Evolutionary conservation across 2,113 vertebrate species (phyloP).

Genomic region (Dasyurus viverrinus): DNA sequence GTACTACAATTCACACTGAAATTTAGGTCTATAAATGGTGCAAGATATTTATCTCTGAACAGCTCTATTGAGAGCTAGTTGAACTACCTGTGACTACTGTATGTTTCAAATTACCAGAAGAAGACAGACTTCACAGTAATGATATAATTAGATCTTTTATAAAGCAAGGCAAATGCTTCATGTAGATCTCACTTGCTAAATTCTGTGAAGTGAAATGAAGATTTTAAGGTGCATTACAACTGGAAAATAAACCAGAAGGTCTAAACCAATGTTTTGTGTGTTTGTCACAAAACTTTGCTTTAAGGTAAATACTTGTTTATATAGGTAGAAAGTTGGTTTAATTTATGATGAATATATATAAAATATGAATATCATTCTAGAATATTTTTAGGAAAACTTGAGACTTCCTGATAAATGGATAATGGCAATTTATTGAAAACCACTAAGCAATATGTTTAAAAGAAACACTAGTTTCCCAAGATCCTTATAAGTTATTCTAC

Average conservation of each 20-base stretch:
- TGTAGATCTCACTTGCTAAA: constrained; percentile 78
- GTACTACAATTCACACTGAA: constrained; percentile 94
- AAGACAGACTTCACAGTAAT: constrained; percentile 76
- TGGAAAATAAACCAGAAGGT: constrained; percentile 71
- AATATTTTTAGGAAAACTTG: constrained; percentile 77
- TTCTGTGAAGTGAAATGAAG: constrained; percentile 81
- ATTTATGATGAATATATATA: constrained; percentile 74
- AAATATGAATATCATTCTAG: constrained; percentile 80
- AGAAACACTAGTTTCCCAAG: constrained; percentile 67
- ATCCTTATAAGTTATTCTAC: constrained; percentile 66
- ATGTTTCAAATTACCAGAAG: constrained; percentile 81
- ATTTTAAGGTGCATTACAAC: constrained; percentile 87
- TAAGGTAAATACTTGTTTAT: constrained; percentile 80
- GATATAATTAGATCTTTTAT: constrained; percentile 80
- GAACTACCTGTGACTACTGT: constrained; percentile 44
- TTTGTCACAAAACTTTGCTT: constrained; percentile 85
- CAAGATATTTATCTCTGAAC: constrained; percentile 85
- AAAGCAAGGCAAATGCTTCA: constrained; percentile 77
- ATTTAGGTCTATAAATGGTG: constrained; percentile 91
- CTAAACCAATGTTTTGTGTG: constrained; percentile 78
- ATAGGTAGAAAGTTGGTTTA: constrained; percentile 80
- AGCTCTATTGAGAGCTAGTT: constrained; percentile 80
- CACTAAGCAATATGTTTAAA: constrained; percentile 71
- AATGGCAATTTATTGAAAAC: constrained; percentile 81
- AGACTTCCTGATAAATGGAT: constrained; percentile 78